Base-by-base conservation (phyloP, 1,140 invertebrate species). In the Cotesia chilonis region DNA sequence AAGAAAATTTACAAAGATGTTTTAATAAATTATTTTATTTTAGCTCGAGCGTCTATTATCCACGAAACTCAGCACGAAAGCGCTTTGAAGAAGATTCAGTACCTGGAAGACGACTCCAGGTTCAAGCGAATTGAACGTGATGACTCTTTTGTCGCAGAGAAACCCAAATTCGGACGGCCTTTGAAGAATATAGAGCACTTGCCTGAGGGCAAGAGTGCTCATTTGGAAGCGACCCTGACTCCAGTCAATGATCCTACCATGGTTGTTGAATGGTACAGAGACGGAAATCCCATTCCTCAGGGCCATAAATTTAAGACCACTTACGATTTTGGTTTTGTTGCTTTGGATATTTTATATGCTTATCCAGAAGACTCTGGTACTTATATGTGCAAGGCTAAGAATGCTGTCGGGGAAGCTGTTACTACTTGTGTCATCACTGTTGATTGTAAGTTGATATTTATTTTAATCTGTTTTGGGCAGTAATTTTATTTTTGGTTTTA, bases 261-360 rank as follows among this genome's bases (percentile, higher is more conserved):
- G 94, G 91, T 93, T 71, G 95, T 99, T 20, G 96, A 98, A 87
- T 98, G 97, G 97, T 97, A 91, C 84, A 93, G 94, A 81, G 96
- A 98, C 87, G 96, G 96, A 68, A 90, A 91, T 78, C 95, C 96
- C 1, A 92, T 98, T 77, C 92, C 93, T 77, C 94, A 95, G 80
- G 94, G 95, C 77, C 94, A 96, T 80, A 91, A 95, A 76, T 96
- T 96, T 84, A 95, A 96, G 84, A 96, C 95, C 6, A 95, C 94
- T 4, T 96, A 98, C 80, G 96, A 99, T 82, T 98, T 98, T 88
- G 96, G 96, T 72, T 98, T 96, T 84, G 96, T 98, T 5, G 94
- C 96, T 66, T 87, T 99, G 51, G 96, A 98, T 84, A 95, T 99
- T 79, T 88, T 98, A n/a, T 98, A 98, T 86, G 95, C 95, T 55